These are phyloP conservation scores for Pterostichus niger DNA, from an alignment of 2,888 invertebrate species.

Conservation along the genomic window DNA sequence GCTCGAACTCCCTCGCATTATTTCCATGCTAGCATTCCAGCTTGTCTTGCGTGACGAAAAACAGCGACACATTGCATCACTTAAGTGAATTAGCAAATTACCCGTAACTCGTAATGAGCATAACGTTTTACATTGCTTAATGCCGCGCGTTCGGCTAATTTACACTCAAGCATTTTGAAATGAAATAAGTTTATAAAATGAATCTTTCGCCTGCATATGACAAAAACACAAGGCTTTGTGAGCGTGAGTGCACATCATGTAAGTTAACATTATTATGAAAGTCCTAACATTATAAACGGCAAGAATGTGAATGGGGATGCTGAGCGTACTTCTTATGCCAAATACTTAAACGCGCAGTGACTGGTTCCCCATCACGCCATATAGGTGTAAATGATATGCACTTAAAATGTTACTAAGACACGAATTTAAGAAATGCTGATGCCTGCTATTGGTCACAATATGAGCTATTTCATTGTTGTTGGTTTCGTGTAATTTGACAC, in stretches of 20 bases:
- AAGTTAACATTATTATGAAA: slow-evolving; percentile 32
- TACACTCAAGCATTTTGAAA: slow-evolving; percentile 24
- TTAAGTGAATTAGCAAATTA: slow-evolving; percentile 53
- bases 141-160: slow-evolving; percentile 24
- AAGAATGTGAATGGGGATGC: slow-evolving; percentile 5
- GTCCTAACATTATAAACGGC: slow-evolving; percentile 28
- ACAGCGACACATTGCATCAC: slow-evolving; percentile 35
- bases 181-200: slow-evolving; percentile 37
- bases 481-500: too few species aligned
- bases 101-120: slow-evolving; percentile 38
- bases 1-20: slow-evolving; percentile 9
- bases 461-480: too few species aligned
- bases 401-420: too few species aligned
- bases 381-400: too few species aligned
- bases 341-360: too few species aligned
- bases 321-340: too few species aligned
- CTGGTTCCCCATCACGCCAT: too few species aligned
- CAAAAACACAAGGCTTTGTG: slow-evolving; percentile 18
- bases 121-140: slow-evolving; percentile 36
- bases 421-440: too few species aligned
- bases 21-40: slow-evolving; percentile 15
- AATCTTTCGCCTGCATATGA: slow-evolving; percentile 20
- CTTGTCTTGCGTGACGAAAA: slow-evolving; percentile 34
- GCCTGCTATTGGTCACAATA: too few species aligned
- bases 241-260: background rate